These are phyloP conservation scores for Chitala chitala DNA, from an alignment of 2,113 vertebrate species.

Conservation along the genomic window DNA sequence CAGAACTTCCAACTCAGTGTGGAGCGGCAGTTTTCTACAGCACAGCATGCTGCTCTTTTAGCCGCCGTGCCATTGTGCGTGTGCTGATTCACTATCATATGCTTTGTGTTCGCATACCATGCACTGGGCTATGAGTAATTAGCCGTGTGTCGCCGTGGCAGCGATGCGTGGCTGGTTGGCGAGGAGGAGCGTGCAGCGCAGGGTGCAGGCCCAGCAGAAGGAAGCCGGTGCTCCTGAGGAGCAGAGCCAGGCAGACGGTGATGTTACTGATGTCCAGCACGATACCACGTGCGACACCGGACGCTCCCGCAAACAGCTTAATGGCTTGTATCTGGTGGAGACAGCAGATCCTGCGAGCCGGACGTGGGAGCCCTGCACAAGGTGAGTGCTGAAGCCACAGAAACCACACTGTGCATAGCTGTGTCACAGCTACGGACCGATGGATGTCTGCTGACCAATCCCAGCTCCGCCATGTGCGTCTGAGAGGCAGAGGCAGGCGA, in stretches of 20 bases:
- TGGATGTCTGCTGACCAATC: neutral
- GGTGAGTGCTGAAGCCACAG: conserved; percentile 51
- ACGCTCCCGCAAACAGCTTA: conserved; percentile 55
- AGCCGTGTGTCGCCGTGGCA: conserved; percentile 38
- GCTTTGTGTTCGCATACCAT: neutral
- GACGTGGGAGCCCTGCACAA: conserved; percentile 68
- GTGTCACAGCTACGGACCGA: neutral
- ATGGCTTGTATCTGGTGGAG: conserved; percentile 37
- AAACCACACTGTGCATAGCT: neutral
- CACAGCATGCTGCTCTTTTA: neutral
- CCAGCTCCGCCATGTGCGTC: neutral
- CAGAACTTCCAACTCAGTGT: too few relatives aligned
- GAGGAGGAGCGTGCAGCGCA: conserved; percentile 62
- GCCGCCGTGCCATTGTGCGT: neutral
- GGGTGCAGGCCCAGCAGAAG: conserved; percentile 62
- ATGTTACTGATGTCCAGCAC: conserved; percentile 83
- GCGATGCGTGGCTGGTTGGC: conserved; percentile 85
- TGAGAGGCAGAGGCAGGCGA: neutral
- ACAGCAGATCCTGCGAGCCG: conserved; percentile 64
- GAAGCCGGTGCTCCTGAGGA: conserved; percentile 74
- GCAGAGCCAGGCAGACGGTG: conserved; percentile 74
- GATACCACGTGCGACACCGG: conserved; percentile 84
- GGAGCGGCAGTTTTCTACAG: neutral
- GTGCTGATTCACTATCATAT: neutral
- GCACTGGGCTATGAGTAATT: neutral